Evolutionary conservation across 2,888 invertebrate genomes (phyloP), one percentile per base, ranked within the genome.

Genomic region (Isotomurus palustris): DNA sequence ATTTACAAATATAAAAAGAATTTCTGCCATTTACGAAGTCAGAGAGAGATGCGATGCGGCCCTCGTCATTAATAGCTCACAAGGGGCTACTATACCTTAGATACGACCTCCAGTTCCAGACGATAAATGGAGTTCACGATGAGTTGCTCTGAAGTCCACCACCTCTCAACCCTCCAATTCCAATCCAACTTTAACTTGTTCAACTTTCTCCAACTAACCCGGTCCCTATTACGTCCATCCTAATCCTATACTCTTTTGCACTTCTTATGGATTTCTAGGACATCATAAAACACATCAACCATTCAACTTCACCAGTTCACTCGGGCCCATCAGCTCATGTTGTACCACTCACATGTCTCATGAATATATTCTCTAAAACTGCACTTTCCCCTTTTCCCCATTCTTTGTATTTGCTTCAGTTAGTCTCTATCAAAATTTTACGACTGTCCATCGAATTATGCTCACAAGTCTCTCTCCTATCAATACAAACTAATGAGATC

Each of bases 21-120:
- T 29, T 49, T 44, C 41, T 44, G n/a, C n/a, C n/a, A n/a, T n/a
- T n/a, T n/a, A n/a, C n/a, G n/a, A n/a, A n/a, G n/a, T n/a, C n/a
- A n/a, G n/a, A 5, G 38, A 38, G 38, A n/a, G n/a, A 38, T n/a
- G 19, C 38, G 38, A 4, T 38, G 5, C 38, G 14, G 19, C 38
- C 61, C 64, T 62, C 58, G 54, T 61, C 67, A 61, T 67, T 67
- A 64, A 67, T 67, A 56, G 67, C 62, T 55, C 67, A 67, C 67
- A 61, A 63, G 67, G 67, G 67, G 65, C 67, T 60, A 67, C 59
- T 67, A 47, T 47, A 47, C 27, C 47, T 28, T 47, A 14, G 17
- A 24, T 47, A 47, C 47, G 47, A 49, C 19, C 48, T 49, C 48
- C 35, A 49, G 32, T 49, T 25, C 47, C 35, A 21, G n/a, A 8